A percentile compares a stretch with the other conserved stretches of the same genome.
Conservation (phyloP, 2,797 vertebrate species). For the Spea hammondii region DNA sequence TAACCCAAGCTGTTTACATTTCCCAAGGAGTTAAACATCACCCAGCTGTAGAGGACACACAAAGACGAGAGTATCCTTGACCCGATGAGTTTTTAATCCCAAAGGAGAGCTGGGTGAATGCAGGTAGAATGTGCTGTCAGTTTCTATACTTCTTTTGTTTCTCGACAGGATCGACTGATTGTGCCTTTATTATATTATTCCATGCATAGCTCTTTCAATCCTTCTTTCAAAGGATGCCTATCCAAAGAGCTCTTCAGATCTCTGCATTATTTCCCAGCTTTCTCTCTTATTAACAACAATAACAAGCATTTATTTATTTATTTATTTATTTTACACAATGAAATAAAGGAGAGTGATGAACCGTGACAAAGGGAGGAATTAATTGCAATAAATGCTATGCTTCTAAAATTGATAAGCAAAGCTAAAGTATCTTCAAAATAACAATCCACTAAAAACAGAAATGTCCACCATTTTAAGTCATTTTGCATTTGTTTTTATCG, state of each 20-base stretch:
- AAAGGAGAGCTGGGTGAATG: slow-evolving; percentile 15
- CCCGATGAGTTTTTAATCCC: slow-evolving; percentile 13
- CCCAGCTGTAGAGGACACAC: not conserved
- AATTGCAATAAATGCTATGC: not conserved
- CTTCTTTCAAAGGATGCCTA: slow-evolving; percentile 33
- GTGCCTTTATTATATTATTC: slow-evolving; percentile 27
- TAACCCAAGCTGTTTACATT: not conserved
- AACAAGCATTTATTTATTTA: slow-evolving; percentile 7
- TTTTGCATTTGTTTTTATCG: too few relatives aligned
- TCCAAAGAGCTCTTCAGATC: slow-evolving; percentile 32
- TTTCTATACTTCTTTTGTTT: slow-evolving; percentile 34
- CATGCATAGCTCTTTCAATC: slow-evolving; percentile 18
- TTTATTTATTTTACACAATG: slow-evolving; percentile 39
- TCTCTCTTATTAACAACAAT: slow-evolving; percentile 38
- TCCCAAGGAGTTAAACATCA: slow-evolving; percentile 1
- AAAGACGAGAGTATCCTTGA: slow-evolving; percentile 33
- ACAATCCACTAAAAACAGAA: too few relatives aligned
- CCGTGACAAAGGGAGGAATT: not conserved
- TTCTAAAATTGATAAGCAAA: not conserved
- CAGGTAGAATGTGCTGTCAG: slow-evolving; percentile 21
- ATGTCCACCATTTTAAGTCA: too few relatives aligned
- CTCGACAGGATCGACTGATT: slow-evolving; percentile 25
- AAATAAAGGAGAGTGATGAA: slow-evolving; percentile 11
- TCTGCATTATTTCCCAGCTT: slow-evolving; percentile 36
- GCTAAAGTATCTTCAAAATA: too few relatives aligned